Percentiles rank a stretch among this genome's conserved stretches.
These are phyloP conservation scores for Stegodyphus dumicola DNA, from an alignment of 1,140 invertebrate genomes.

Conservation along the genomic window DNA sequence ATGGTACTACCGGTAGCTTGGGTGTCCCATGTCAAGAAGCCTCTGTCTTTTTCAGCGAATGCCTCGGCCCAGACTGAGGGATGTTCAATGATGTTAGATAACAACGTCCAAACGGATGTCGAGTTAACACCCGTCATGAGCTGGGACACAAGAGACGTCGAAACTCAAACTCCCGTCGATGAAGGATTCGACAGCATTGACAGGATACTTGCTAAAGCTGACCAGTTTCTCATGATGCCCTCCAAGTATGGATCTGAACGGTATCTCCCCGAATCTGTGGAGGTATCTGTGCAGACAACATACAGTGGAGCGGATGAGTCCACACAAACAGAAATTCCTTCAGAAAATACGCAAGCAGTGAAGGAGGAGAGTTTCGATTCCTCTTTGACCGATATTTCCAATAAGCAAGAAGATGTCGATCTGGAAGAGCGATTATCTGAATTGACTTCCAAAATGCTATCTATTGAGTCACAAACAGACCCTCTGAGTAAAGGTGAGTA, in stretches of 20 bases:
- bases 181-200: constrained; percentile 45
- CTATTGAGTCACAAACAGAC: constrained; percentile 51
- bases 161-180: constrained; percentile 37
- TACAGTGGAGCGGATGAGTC: constrained; percentile 20
- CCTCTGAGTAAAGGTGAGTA: constrained; percentile 36
- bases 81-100: neutral
- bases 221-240: constrained; percentile 28
- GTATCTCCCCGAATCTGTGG: neutral
- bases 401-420: neutral
- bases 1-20: constrained; percentile 37
- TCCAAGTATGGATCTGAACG: neutral
- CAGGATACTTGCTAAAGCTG: constrained; percentile 38
- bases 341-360: neutral
- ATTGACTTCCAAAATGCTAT: constrained; percentile 12
- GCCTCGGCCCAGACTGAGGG: constrained; percentile 39
- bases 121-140: constrained; percentile 28
- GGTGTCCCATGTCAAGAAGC: constrained; percentile 22
- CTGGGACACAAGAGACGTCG: constrained; percentile 47
- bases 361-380: constrained; percentile 38
- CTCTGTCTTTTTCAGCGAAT: constrained; percentile 28
- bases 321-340: constrained; percentile 32
- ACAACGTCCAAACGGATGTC: constrained; percentile 33
- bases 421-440: neutral
- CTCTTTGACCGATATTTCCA: neutral
- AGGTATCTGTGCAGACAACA: constrained; percentile 39